Conservation (phyloP, 2,888 invertebrate species). For the Dugesia japonica region DNA sequence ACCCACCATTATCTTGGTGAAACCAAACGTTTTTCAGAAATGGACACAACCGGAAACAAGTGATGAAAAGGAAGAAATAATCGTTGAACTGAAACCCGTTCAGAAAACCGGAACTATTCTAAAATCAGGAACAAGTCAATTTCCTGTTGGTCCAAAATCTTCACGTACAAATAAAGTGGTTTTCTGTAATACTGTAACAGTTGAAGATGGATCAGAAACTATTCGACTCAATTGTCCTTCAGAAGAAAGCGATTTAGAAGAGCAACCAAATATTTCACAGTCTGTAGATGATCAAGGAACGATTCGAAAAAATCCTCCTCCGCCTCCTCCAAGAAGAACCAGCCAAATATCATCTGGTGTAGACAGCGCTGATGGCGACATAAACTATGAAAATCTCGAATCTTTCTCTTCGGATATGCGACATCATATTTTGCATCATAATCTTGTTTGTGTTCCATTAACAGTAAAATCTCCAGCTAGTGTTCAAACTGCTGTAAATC, state of each 20-base stretch:
- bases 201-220: constrained; percentile 26
- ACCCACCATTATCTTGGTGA: not conserved
- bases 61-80: not conserved
- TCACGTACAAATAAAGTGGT: constrained; percentile 17
- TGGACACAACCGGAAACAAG: not conserved
- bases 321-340: constrained; percentile 43
- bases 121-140: not conserved
- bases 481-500: not conserved
- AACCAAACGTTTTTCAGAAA: constrained; percentile 2
- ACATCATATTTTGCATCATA: constrained; percentile 12
- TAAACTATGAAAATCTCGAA: constrained; percentile 32
- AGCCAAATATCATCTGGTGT: constrained; percentile 38
- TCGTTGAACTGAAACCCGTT: not conserved
- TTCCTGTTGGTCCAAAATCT: not conserved
- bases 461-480: not conserved
- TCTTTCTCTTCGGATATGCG: not conserved
- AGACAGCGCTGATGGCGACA: constrained; percentile 36
- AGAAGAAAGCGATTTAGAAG: constrained; percentile 1
- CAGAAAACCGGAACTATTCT: not conserved
- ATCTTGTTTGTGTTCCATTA: constrained; percentile 14
- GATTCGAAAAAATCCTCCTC: constrained; percentile 40
- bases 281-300: not conserved
- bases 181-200: constrained; percentile 20
- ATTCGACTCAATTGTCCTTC: constrained; percentile 23
- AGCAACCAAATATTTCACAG: not conserved